Conservation (phyloP, 2,888 invertebrate species). For the Candidula unifasciata region DNA sequence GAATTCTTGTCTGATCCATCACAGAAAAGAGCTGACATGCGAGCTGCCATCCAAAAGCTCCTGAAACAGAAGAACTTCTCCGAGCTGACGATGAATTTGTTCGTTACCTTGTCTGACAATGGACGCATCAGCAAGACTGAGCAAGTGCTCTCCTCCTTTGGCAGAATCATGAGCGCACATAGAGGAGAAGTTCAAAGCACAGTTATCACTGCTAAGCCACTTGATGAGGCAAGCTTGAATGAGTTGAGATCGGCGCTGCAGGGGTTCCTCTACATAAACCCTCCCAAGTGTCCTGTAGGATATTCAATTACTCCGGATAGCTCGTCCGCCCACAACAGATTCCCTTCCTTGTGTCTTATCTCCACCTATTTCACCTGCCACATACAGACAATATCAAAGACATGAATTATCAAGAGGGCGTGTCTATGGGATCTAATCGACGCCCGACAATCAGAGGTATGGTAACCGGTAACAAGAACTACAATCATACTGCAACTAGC, state of each 20-base stretch:
- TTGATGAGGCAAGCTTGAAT: conserved; percentile 87
- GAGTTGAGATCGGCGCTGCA: conserved; percentile 90
- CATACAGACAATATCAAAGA: too few relatives aligned
- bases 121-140: conserved; percentile 90
- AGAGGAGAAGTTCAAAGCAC: conserved; percentile 95
- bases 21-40: conserved; percentile 87
- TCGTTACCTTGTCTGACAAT: conserved; percentile 91
- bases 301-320: too few relatives aligned
- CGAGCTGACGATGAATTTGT: conserved; percentile 87
- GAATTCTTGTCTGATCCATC: conserved; percentile 92
- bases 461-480: too few relatives aligned
- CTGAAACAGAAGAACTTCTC: conserved; percentile 80
- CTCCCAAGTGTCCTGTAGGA: too few relatives aligned
- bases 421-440: too few relatives aligned
- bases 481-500: too few relatives aligned
- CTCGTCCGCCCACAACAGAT: too few relatives aligned
- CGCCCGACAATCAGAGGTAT: too few relatives aligned
- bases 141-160: conserved; percentile 89
- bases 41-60: conserved; percentile 85
- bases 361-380: too few relatives aligned
- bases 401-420: too few relatives aligned
- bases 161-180: conserved; percentile 95
- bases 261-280: conserved; percentile 90
- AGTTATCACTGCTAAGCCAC: conserved; percentile 91
- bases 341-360: too few relatives aligned